phyloP scores from a whole-genome alignment of 2,797 vertebrate species.

The Sparus aurata region DNA sequence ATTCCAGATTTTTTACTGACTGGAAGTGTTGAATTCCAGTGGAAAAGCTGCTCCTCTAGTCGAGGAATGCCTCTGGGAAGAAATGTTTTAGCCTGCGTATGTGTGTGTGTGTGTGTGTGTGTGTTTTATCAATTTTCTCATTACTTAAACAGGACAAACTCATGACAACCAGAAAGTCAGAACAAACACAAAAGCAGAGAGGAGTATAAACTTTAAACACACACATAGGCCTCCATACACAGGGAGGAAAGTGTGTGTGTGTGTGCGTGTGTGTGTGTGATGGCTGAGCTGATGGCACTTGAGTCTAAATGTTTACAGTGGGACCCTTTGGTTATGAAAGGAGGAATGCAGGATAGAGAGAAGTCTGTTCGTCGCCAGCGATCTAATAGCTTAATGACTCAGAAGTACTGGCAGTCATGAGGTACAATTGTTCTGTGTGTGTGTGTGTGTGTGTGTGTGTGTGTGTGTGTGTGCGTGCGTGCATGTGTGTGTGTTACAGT shows the following conservation, averaged over 20 bases:
- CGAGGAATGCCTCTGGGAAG: constrained; percentile 53
- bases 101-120: constrained; percentile 63
- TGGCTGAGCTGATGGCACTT: constrained; percentile 63
- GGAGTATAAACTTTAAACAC: constrained; percentile 42
- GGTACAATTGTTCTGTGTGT: constrained; percentile 58
- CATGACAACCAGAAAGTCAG: constrained; percentile 32
- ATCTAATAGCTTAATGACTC: constrained; percentile 80
- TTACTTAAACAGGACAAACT: constrained; percentile 47
- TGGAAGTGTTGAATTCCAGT: constrained; percentile 67
- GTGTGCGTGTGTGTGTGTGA: constrained; percentile 35
- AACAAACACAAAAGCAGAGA: constrained; percentile 24
- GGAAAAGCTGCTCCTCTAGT: constrained; percentile 46
- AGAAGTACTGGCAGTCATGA: constrained; percentile 74
- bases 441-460: constrained; percentile 30
- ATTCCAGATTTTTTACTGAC: constrained; percentile 62
- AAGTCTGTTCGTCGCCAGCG: constrained; percentile 57
- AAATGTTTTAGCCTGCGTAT: constrained; percentile 55
- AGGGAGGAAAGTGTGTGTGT: constrained; percentile 37
- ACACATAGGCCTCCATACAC: constrained; percentile 24
- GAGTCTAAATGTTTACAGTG: constrained; percentile 80
- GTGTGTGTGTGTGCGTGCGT: constrained; percentile 29
- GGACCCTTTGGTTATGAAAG: constrained; percentile 68
- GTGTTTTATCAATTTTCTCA: constrained; percentile 55
- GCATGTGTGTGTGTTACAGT: constrained; percentile 49
- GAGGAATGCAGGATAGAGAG: constrained; percentile 73